A percentile compares a stretch with the other conserved stretches of the same genome.
phyloP scores from a whole-genome alignment of 2,113 vertebrate species.

The Brachypodius melanocephalos region DNA sequence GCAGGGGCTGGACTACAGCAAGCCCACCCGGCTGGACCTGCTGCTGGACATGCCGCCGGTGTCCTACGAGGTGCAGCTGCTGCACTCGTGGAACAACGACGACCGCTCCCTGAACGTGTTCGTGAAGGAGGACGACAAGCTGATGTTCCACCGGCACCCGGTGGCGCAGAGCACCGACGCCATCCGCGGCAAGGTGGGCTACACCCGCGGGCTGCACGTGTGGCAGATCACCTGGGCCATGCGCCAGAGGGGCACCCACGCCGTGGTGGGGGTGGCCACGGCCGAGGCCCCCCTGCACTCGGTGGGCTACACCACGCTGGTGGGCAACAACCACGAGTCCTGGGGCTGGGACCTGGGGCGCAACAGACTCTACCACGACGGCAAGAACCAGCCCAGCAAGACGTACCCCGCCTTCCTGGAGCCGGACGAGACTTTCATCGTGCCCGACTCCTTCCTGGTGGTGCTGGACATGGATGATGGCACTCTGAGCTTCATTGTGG shows the following conservation, averaged over 20 bases:
- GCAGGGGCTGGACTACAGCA: constrained; percentile 89
- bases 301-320: constrained; percentile 91
- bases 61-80: constrained; percentile 79
- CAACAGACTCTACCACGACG: constrained; percentile 96
- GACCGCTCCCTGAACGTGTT: constrained; percentile 97
- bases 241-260: constrained; percentile 94
- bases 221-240: constrained; percentile 99
- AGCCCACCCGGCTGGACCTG: constrained; percentile 91
- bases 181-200: constrained; percentile 91
- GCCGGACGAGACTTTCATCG: constrained; percentile 92
- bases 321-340: constrained; percentile 92
- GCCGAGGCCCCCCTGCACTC: constrained; percentile 91
- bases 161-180: constrained; percentile 98
- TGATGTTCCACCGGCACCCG: constrained; percentile 95
- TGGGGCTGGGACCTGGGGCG: constrained; percentile 99
- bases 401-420: constrained; percentile 93
- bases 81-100: constrained; percentile 94
- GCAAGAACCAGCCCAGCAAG: constrained; percentile 92
- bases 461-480: constrained; percentile 98
- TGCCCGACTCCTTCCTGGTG: constrained; percentile 95
- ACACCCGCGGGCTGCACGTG: constrained; percentile 91
- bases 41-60: constrained; percentile 93
- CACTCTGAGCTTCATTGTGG: constrained; percentile 94
- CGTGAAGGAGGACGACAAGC: constrained; percentile 95
- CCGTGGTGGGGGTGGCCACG: constrained; percentile 91